Evolutionary conservation across 2,797 vertebrate species (phyloP).

Genomic region (Zenarchopterus dispar): DNA sequence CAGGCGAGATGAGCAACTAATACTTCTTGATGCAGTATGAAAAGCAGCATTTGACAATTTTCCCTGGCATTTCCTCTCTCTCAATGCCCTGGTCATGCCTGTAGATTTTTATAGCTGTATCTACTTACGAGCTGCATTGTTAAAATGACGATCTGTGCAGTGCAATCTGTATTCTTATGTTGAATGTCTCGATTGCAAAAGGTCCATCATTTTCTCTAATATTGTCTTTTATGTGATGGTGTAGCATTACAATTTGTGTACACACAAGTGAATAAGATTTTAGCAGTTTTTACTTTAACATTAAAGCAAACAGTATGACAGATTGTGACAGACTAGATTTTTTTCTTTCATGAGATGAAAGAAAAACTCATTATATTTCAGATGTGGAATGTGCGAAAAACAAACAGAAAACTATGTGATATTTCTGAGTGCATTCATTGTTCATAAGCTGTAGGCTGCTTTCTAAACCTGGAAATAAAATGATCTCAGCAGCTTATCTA

Average conservation of each 20-base stretch:
- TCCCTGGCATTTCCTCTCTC: slow-evolving; percentile 8
- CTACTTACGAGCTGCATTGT: slow-evolving; percentile 1
- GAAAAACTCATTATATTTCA: slow-evolving; percentile 6
- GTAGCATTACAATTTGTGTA: slow-evolving; percentile 8
- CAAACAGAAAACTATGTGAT: slow-evolving; percentile 4
- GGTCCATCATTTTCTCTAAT: background rate
- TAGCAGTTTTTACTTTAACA: slow-evolving; percentile 12
- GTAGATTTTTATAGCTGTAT: slow-evolving; percentile 1
- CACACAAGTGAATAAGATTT: slow-evolving; percentile 19
- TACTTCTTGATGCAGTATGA: slow-evolving; percentile 17
- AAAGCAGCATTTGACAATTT: slow-evolving; percentile 16
- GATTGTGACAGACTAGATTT: background rate
- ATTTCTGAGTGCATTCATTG: background rate
- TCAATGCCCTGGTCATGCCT: background rate
- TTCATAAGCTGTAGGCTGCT: background rate
- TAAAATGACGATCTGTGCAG: background rate
- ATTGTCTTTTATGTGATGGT: background rate
- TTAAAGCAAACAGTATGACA: slow-evolving; percentile 15
- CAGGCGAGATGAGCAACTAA: slow-evolving; percentile 16
- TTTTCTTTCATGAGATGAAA: slow-evolving; percentile 2
- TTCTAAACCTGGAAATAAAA: slow-evolving; percentile 1
- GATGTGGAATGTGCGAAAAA: slow-evolving; percentile 1
- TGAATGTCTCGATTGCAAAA: background rate
- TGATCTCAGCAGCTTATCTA: slow-evolving; percentile 1
- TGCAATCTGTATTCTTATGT: background rate